Percentiles rank a stretch among this genome's conserved stretches.
Conservation (phyloP, 2,113 vertebrate species). For the Dipodomys spectabilis region DNA sequence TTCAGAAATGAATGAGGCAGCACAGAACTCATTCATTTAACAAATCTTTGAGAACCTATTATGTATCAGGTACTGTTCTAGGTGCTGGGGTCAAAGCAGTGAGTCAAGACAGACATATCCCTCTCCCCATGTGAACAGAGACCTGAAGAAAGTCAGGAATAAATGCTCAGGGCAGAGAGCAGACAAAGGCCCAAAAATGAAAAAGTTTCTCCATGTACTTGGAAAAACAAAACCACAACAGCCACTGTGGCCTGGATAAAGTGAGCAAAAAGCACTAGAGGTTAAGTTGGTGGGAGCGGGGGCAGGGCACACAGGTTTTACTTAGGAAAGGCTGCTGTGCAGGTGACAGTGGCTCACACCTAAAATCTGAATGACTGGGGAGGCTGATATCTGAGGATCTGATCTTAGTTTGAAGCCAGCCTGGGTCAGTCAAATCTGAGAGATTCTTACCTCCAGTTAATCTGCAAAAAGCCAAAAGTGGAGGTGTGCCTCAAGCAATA, state of each 20-base stretch:
- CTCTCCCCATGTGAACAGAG: background rate
- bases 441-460: too few species aligned
- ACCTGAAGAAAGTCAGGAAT: background rate
- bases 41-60: background rate
- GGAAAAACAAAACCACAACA: background rate
- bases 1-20: constrained; percentile 42
- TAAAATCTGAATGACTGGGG: too few species aligned
- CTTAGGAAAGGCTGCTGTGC: background rate
- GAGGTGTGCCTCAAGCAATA: too few species aligned
- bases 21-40: constrained; percentile 1
- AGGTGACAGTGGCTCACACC: too few species aligned
- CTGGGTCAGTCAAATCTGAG: too few species aligned
- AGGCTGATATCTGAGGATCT: too few species aligned
- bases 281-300: background rate
- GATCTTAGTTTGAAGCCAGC: too few species aligned
- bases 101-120: background rate
- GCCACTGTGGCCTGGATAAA: background rate
- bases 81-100: background rate
- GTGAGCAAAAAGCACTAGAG: background rate
- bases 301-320: background rate
- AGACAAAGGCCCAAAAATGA: background rate
- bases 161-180: background rate
- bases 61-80: background rate
- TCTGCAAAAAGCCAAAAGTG: too few species aligned
- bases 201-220: background rate